Percentiles rank a stretch among this genome's conserved stretches.
These are phyloP conservation scores for Diorhabda sublineata DNA, from an alignment of 1,140 invertebrate genomes.

Conservation along the genomic window DNA sequence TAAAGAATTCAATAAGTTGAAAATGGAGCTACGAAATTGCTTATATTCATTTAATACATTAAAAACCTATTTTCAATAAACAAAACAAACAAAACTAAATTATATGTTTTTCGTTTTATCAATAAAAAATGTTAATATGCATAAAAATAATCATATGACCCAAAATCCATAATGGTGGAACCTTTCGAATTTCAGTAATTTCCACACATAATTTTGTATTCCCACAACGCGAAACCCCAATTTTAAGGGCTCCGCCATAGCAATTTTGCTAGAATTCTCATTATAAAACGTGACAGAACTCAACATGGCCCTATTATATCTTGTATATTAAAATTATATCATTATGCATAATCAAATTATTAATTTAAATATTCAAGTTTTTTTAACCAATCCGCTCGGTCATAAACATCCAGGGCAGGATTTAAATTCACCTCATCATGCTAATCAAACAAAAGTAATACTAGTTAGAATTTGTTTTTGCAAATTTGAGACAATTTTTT, in stretches of 20 bases:
- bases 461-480: too few species aligned
- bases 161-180: constrained; percentile 5
- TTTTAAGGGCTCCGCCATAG: constrained; percentile 14
- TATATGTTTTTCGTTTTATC: background rate
- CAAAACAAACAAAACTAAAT: constrained; percentile 3
- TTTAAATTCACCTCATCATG: background rate
- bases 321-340: constrained; percentile 19
- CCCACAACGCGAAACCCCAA: constrained; percentile 6
- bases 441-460: too few species aligned
- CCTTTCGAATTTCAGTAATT: constrained; percentile 18
- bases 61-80: background rate
- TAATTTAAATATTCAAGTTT: constrained; percentile 24
- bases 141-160: constrained; percentile 4
- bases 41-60: too few species aligned
- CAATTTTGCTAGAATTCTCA: constrained; percentile 13
- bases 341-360: constrained; percentile 20
- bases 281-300: constrained; percentile 18
- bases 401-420: background rate
- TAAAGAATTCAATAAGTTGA: too few species aligned
- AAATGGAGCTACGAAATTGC: too few species aligned
- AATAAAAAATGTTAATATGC: background rate
- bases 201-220: constrained; percentile 17
- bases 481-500: too few species aligned
- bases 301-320: constrained; percentile 8
- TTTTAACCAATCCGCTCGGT: constrained; percentile 5